These are phyloP conservation scores for Heliothis subflexa DNA, from an alignment of 1,140 invertebrate species.

Conservation along the genomic window DNA sequence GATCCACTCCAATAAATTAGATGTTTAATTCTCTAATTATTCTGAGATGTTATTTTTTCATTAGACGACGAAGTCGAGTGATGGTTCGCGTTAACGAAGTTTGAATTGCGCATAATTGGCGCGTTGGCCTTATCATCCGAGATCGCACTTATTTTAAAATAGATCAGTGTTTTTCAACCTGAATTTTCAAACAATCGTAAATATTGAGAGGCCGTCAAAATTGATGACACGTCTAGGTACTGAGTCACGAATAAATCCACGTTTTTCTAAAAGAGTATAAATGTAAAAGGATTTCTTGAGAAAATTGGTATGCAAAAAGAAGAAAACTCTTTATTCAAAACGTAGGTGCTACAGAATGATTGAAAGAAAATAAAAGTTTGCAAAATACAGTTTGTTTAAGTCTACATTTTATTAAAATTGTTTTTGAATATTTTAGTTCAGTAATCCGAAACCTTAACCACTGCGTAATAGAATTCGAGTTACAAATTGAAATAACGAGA, in stretches of 20 bases:
- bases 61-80: conserved; percentile 32
- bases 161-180: conserved; percentile 1
- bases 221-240: neutral
- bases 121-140: conserved; percentile 3
- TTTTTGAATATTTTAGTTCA: too few species aligned
- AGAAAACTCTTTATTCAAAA: too few species aligned
- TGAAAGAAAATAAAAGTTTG: too few species aligned
- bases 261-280: too few species aligned
- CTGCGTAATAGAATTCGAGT: neutral
- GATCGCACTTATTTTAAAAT: conserved; percentile 4
- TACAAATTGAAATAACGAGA: neutral
- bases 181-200: neutral
- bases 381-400: too few species aligned
- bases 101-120: conserved; percentile 19
- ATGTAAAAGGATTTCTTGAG: neutral
- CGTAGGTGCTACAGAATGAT: too few species aligned
- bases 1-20: conserved; percentile 31
- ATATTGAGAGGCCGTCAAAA: neutral
- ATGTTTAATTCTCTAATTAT: conserved; percentile 39
- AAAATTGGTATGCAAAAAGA: neutral
- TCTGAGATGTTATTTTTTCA: conserved; percentile 35
- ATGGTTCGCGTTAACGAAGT: conserved; percentile 20
- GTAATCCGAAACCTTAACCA: too few species aligned
- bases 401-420: too few species aligned
- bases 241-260: too few species aligned